phyloP scores from a whole-genome alignment of 2,888 invertebrate genomes.

The Sericinus montela region DNA sequence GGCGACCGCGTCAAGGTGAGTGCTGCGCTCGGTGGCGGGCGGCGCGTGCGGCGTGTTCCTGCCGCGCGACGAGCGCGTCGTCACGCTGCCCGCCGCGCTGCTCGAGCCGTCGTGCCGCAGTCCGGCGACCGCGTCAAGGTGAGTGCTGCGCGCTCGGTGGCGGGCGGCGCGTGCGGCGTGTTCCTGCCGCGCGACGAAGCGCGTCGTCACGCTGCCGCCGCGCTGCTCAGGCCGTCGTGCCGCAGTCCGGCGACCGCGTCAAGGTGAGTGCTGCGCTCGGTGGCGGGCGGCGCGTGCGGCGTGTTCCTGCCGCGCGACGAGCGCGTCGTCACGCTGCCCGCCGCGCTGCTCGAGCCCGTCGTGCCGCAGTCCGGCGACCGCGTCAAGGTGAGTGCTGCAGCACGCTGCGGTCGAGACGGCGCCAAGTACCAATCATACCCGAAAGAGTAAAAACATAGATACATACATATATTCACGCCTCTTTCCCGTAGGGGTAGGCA shows the following conservation, averaged over 20 bases:
- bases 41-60: slow-evolving; percentile 94
- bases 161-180: slow-evolving; percentile 92
- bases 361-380: slow-evolving; percentile 91
- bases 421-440: slow-evolving; percentile 92
- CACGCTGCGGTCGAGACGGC: slow-evolving; percentile 91
- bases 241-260: slow-evolving; percentile 91
- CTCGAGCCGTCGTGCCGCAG: slow-evolving; percentile 92
- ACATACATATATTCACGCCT: too few species aligned
- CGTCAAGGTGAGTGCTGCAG: slow-evolving; percentile 81
- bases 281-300: slow-evolving; percentile 92
- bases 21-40: slow-evolving; percentile 86
- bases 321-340: slow-evolving; percentile 90
- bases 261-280: slow-evolving; percentile 81
- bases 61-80: slow-evolving; percentile 91
- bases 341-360: slow-evolving; percentile 94
- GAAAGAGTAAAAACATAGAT: too few species aligned
- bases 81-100: slow-evolving; percentile 91
- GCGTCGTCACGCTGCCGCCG: slow-evolving; percentile 91
- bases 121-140: slow-evolving; percentile 90
- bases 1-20: slow-evolving; percentile 89
- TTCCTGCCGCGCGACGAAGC: slow-evolving; percentile 92
- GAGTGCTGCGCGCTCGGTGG: slow-evolving; percentile 82
- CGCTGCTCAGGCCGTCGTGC: slow-evolving; percentile 93
- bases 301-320: slow-evolving; percentile 93
- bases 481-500: too few species aligned